Base-by-base conservation (phyloP, 2,113 vertebrate species). In the Brachionichthys hirsutus region DNA sequence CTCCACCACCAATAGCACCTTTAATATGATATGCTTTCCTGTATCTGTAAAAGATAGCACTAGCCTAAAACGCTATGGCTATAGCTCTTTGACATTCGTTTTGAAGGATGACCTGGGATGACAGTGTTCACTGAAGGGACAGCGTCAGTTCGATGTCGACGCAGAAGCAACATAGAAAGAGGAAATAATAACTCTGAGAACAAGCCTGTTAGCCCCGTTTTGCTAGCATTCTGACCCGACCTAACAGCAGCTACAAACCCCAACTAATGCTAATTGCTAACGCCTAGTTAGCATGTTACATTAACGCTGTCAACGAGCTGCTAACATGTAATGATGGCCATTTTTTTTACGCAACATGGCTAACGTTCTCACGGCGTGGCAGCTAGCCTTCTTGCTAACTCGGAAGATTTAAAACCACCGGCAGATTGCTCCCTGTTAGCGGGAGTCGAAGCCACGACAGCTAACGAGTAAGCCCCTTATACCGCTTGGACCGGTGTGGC, bases 271-370 rank as follows among this genome's bases (percentile, higher is more conserved):
- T 77, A 70, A 7, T 38, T 0, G 42, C 16, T 64, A 75, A 49
- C 63, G 14, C 9, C 36, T 59, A 18, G 54, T 24, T 45, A 40
- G 10, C 43, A 17, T 18, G 3, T 47, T 4, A 42, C 36, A 13
- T 50, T 47, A 63, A 71, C 45, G 60, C 14, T 48, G 46, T 36
- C 43, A 5, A 12, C 7, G 42, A 41, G 47, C 2, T 52, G 72
- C 66, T 62, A 80, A 67, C 67, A 75, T 62, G 20, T 44, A 78
- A 48, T 36, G 67, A 75, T 77, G 67, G 82, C 86, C 84, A 81
- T 82, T 84, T 80, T 82, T 84, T 80, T 71, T 44, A 46, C 70
- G 41, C 77, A 41, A 79, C 43, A 65, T 30, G 49, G 73, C 78
- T 79, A 82, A 54, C 63, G 16, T 34, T n/a, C 24, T 42, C 34